A percentile compares a stretch with the other conserved stretches of the same genome.
These are phyloP conservation scores for Nipponia nippon DNA, from an alignment of 2,113 vertebrate species.

Conservation along the genomic window DNA sequence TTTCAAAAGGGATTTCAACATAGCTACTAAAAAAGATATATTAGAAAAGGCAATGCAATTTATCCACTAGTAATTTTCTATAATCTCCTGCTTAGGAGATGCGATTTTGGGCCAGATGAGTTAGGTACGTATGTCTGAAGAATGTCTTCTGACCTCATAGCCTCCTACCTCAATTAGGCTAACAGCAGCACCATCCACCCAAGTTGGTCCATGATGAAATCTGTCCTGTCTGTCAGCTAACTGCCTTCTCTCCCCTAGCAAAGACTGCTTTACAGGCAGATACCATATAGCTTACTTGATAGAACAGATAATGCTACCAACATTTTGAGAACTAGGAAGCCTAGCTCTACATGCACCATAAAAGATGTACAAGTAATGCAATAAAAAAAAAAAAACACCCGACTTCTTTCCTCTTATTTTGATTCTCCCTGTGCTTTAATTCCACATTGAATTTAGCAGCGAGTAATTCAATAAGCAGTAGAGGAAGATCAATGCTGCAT, in stretches of 20 bases:
- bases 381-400: background rate
- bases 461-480: slow-evolving; percentile 26
- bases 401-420: background rate
- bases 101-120: background rate
- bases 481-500: slow-evolving; percentile 32
- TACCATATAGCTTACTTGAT: background rate
- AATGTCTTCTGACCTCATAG: background rate
- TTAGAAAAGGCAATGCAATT: background rate
- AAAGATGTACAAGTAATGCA: background rate
- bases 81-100: background rate
- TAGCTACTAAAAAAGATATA: background rate
- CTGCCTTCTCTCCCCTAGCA: background rate
- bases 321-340: background rate
- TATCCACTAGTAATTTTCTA: background rate
- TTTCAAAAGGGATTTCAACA: background rate
- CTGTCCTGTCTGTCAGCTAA: background rate
- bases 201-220: background rate
- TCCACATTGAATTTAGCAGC: slow-evolving; percentile 16
- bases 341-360: background rate
- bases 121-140: background rate
- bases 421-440: slow-evolving; percentile 2
- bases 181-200: background rate
- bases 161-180: background rate
- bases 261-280: background rate
- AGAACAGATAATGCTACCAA: background rate